phyloP scores from a whole-genome alignment of 2,888 invertebrate species.

The Clitarchus hookeri region DNA sequence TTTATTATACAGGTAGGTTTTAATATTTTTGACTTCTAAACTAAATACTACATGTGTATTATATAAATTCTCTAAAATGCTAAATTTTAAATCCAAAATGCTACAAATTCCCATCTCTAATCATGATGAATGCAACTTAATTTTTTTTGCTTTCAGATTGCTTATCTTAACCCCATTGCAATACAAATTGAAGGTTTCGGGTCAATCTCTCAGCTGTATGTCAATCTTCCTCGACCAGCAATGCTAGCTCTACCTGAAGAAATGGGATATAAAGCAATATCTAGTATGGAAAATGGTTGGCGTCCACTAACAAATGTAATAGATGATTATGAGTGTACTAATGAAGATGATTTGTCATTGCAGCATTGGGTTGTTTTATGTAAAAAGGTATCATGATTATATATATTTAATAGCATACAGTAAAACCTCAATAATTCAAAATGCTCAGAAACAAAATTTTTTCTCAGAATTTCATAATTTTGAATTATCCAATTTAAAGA shows the following conservation, averaged over 20 bases:
- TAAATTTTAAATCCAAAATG: too few species aligned
- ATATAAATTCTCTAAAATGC: too few species aligned
- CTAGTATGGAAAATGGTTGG: not conserved
- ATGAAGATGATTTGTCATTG: slow-evolving; percentile 37
- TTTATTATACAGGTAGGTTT: too few species aligned
- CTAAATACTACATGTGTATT: too few species aligned
- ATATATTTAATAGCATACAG: not conserved
- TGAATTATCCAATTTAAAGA: too few species aligned
- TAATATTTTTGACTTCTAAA: too few species aligned
- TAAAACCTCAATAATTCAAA: too few species aligned
- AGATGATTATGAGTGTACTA: not conserved
- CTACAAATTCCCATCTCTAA: too few species aligned
- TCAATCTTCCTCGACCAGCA: slow-evolving; percentile 57
- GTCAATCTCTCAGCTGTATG: slow-evolving; percentile 63
- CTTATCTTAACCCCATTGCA: slow-evolving; percentile 59
- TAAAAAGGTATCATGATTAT: slow-evolving; percentile 43
- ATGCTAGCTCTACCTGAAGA: slow-evolving; percentile 46
- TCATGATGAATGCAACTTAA: too few species aligned
- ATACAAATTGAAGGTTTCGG: slow-evolving; percentile 63
- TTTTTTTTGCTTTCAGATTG: slow-evolving; percentile 59
- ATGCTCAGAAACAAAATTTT: too few species aligned
- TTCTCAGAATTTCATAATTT: too few species aligned
- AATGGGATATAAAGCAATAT: slow-evolving; percentile 59
- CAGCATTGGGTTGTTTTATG: slow-evolving; percentile 52
- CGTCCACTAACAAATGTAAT: not conserved